Conservation (phyloP, 2,797 vertebrate species). For the Sorex maritimensis region DNA sequence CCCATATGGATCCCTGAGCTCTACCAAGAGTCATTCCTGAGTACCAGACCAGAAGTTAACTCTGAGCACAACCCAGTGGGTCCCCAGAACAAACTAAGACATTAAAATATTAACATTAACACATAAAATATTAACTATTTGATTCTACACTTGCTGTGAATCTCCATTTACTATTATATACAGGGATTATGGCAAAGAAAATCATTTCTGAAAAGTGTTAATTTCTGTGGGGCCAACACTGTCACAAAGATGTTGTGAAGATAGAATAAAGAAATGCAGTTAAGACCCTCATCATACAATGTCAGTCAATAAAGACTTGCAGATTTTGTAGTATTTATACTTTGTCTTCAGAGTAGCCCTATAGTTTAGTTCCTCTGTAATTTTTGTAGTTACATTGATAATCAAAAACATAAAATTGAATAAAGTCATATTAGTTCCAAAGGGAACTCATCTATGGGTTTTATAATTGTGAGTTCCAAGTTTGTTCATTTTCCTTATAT, state of each 20-base stretch:
- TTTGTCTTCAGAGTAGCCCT: neutral
- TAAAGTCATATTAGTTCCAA: neutral
- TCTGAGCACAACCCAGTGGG: too few relatives aligned
- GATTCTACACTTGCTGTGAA: neutral
- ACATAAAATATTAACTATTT: too few relatives aligned
- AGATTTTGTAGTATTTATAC: neutral
- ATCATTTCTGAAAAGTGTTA: neutral
- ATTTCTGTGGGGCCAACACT: neutral
- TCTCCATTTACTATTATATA: neutral
- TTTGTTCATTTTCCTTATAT: neutral
- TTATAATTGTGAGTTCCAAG: neutral
- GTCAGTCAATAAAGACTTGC: neutral
- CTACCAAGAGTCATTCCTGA: too few relatives aligned
- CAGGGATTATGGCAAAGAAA: neutral
- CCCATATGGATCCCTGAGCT: too few relatives aligned
- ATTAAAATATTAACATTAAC: too few relatives aligned
- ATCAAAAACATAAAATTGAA: neutral
- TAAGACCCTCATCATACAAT: neutral
- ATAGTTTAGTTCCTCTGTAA: neutral
- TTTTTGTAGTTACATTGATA: neutral
- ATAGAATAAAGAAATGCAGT: conserved; percentile 4
- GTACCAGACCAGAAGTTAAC: too few relatives aligned
- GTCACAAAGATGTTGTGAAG: neutral
- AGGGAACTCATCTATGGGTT: neutral
- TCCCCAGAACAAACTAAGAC: too few relatives aligned